A percentile compares a stretch with the other conserved stretches of the same genome.
These are phyloP conservation scores for Monopis laevigella DNA, from an alignment of 2,888 invertebrate genomes.

Conservation along the genomic window DNA sequence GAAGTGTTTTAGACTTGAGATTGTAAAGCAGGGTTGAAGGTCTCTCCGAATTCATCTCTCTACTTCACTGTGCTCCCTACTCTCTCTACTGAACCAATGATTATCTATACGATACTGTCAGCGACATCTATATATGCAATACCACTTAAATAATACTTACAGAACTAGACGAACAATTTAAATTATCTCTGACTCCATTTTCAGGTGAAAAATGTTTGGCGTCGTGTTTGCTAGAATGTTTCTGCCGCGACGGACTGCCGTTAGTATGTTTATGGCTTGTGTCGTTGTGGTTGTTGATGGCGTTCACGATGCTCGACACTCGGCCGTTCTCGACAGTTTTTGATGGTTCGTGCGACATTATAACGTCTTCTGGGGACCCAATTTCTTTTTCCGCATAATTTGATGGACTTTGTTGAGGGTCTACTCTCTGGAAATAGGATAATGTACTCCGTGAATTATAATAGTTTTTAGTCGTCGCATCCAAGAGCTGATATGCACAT, in stretches of 20 bases:
- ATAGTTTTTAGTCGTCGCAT: not conserved
- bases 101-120: no score
- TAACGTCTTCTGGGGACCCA: slow-evolving; percentile 31
- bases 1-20: no score
- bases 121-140: no score
- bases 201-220: slow-evolving; percentile 41
- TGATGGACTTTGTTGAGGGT: slow-evolving; percentile 53
- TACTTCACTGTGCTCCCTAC: no score
- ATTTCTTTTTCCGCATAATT: slow-evolving; percentile 53
- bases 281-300: slow-evolving; percentile 32
- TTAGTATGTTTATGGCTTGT: slow-evolving; percentile 25
- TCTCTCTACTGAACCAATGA: no score
- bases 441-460: not conserved
- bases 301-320: slow-evolving; percentile 55
- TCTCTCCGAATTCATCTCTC: no score
- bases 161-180: slow-evolving; percentile 55
- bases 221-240: slow-evolving; percentile 57
- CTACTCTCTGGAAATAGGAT: slow-evolving; percentile 42
- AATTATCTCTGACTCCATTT: slow-evolving; percentile 43
- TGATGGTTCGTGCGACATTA: slow-evolving; percentile 25
- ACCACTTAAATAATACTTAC: slow-evolving; percentile 36
- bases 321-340: slow-evolving; percentile 44
- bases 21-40: no score
- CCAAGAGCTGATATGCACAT: not conserved
- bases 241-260: slow-evolving; percentile 44